These are phyloP conservation scores for Pseudonaja textilis DNA, from an alignment of 2,113 vertebrate species.

Conservation along the genomic window DNA sequence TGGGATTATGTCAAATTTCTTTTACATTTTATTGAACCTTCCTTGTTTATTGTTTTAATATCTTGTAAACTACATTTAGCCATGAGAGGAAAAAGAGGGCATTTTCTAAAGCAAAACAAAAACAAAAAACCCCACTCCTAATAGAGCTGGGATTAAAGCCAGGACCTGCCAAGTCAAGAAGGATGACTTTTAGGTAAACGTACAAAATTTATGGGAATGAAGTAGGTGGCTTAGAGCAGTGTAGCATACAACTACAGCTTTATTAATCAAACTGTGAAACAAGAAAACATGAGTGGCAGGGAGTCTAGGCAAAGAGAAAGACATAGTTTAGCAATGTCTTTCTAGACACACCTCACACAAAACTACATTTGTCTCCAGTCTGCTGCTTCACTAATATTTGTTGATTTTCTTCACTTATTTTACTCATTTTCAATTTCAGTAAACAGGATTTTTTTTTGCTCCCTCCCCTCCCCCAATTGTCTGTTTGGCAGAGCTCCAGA, in stretches of 20 bases:
- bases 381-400: constrained; percentile 21
- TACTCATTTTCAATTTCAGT: constrained; percentile 21
- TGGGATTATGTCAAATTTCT: constrained; percentile 11
- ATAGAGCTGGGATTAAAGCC: constrained; percentile 6
- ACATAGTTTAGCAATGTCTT: constrained; percentile 4
- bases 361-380: constrained; percentile 12
- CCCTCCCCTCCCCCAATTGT: not conserved
- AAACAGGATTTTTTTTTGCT: constrained; percentile 6
- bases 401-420: constrained; percentile 11
- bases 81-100: not conserved
- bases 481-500: constrained; percentile 20
- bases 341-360: not conserved
- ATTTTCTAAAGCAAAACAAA: not conserved
- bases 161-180: not conserved
- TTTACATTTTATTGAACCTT: constrained; percentile 12
- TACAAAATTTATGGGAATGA: not conserved
- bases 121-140: not conserved
- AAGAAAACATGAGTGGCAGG: not conserved
- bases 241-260: not conserved
- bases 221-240: not conserved
- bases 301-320: not conserved
- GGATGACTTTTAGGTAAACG: not conserved
- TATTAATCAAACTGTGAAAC: not conserved
- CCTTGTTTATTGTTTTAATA: constrained; percentile 7
- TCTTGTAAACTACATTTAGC: constrained; percentile 13